Percentiles rank a stretch among this genome's conserved stretches.
Conservation (phyloP, 1,140 invertebrate genomes). For the Xylocopa sonorina region DNA sequence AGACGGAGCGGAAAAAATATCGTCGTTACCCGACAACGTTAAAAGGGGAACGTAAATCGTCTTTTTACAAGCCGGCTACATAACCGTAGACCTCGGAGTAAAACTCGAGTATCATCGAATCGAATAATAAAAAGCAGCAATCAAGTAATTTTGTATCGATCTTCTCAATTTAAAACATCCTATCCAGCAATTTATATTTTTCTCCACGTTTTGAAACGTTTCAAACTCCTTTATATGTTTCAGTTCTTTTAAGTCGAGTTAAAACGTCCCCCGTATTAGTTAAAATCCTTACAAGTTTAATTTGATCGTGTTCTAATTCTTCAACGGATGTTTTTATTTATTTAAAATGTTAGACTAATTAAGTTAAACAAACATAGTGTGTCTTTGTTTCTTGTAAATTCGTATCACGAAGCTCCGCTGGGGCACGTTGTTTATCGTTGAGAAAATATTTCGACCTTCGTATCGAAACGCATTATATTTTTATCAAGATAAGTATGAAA, state of each 20-base stretch:
- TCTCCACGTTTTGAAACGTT: no score
- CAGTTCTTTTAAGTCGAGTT: no score
- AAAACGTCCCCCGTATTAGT: no score
- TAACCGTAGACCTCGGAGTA: not conserved
- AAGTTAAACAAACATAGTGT: no score
- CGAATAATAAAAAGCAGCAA: not conserved
- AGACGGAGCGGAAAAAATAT: constrained; percentile 13
- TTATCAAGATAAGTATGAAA: constrained; percentile 15
- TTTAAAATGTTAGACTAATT: no score
- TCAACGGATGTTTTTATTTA: no score
- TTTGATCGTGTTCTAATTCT: no score
- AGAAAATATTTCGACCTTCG: not conserved
- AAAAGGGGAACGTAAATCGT: not conserved
- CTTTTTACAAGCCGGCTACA: not conserved
- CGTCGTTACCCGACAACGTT: not conserved
- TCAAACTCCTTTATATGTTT: no score
- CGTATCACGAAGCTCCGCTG: not conserved
- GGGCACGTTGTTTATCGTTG: not conserved
- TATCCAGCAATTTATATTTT: no score
- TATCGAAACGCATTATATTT: not conserved
- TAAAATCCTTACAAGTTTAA: no score
- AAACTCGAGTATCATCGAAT: not conserved
- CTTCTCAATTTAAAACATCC: no score
- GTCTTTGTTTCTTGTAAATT: not conserved
- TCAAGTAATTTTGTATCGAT: no score